Conservation (phyloP, 2,797 vertebrate species). For the Orientallactaga sibirica region DNA sequence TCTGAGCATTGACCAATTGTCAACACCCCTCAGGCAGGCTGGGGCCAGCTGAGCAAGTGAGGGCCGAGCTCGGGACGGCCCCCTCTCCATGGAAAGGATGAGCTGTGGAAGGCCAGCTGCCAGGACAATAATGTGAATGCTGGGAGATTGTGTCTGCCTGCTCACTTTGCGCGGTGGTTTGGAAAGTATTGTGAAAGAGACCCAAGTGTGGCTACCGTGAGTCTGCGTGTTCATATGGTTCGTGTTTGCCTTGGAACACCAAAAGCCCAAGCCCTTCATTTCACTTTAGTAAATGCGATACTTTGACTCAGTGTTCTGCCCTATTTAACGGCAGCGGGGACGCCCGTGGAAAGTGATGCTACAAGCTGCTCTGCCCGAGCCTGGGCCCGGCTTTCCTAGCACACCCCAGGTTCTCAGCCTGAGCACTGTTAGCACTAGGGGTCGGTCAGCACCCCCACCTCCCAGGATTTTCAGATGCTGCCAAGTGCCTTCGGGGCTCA, state of each 20-base stretch:
- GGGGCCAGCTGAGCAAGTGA: neutral
- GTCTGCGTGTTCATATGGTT: constrained; percentile 56
- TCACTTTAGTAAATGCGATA: neutral
- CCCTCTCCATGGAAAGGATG: neutral
- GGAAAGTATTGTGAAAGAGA: constrained; percentile 25
- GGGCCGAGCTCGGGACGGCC: neutral
- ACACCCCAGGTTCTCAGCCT: accelerated
- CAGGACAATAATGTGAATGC: neutral
- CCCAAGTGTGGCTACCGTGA: constrained; percentile 67
- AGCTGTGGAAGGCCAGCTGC: neutral
- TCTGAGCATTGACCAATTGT: neutral
- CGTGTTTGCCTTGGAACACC: constrained; percentile 31
- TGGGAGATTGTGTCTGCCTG: neutral
- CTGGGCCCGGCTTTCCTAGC: accelerated
- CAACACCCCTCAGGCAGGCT: neutral
- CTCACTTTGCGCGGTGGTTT: neutral
- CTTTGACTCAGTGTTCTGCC: neutral
- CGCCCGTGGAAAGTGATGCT: too few relatives aligned
- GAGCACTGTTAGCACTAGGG: accelerated
- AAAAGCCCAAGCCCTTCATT: neutral
- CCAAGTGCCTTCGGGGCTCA: neutral
- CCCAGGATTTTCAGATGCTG: neutral
- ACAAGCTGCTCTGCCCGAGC: too few relatives aligned
- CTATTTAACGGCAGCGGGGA: neutral
- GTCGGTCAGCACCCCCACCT: neutral